These are phyloP conservation scores for Nesometra sesokonis DNA, from an alignment of 35 echinoderm and acorn worm genomes.

Conservation along the genomic window DNA sequence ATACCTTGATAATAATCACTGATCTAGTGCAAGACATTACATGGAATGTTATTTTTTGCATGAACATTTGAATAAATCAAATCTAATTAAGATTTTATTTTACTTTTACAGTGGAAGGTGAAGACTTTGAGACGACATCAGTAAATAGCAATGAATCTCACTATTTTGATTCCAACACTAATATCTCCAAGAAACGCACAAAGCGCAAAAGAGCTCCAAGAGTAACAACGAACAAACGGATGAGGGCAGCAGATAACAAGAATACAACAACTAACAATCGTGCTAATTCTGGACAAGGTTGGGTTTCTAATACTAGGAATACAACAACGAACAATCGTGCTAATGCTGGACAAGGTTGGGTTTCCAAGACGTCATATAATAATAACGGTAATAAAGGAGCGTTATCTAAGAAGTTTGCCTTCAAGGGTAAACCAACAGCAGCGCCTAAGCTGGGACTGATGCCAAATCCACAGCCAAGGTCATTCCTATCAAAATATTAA, in stretches of 20 bases:
- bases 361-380: neutral
- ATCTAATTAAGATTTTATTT: neutral
- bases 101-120: neutral
- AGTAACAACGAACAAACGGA: neutral
- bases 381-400: neutral
- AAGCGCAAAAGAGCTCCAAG: neutral
- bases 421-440: neutral
- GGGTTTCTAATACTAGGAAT: neutral
- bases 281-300: neutral
- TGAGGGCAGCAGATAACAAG: neutral
- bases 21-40: too few species aligned
- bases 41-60: too few species aligned
- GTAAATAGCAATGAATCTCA: neutral
- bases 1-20: too few species aligned
- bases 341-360: neutral
- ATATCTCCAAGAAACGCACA: neutral
- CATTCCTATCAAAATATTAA: neutral
- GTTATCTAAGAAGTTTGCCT: neutral
- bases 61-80: too few species aligned
- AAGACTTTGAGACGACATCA: neutral
- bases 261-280: neutral
- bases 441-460: neutral
- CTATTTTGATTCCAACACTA: neutral
- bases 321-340: neutral
- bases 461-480: neutral